These are phyloP conservation scores for Drosophila atripex DNA, from an alignment of 2,888 invertebrate species.

Conservation along the genomic window DNA sequence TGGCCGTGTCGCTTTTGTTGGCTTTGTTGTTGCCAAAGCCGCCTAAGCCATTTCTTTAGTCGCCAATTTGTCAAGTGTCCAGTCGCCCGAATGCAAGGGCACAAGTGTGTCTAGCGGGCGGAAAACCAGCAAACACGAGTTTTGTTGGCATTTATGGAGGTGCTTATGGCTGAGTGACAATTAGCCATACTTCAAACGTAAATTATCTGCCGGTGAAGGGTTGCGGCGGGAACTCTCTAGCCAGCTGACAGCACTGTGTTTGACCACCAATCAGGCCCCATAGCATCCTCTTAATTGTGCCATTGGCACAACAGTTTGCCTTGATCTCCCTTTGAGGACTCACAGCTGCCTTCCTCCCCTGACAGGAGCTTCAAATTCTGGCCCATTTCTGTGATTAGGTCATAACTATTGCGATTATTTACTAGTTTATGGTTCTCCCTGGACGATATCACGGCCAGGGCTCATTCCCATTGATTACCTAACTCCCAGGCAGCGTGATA, in stretches of 20 bases:
- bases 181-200: neutral
- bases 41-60: constrained; percentile 57
- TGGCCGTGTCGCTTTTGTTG: constrained; percentile 15
- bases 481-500: constrained; percentile 17
- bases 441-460: constrained; percentile 20
- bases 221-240: neutral
- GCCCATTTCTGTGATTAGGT: neutral
- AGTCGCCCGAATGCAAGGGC: constrained; percentile 16
- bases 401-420: constrained; percentile 4
- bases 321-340: too few relatives aligned
- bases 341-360: constrained; percentile 49
- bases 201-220: neutral
- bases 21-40: constrained; percentile 33
- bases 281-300: too few relatives aligned
- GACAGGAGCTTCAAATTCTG: constrained; percentile 7
- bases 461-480: constrained; percentile 23
- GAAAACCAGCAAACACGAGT: neutral
- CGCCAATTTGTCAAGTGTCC: constrained; percentile 66
- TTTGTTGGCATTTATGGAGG: neutral
- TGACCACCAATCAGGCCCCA: neutral
- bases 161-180: neutral
- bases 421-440: constrained; percentile 19
- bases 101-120: neutral
- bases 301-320: too few relatives aligned
- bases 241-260: neutral